phyloP scores from a whole-genome alignment of 2,888 invertebrate genomes.

The Argyra leucocephala region DNA sequence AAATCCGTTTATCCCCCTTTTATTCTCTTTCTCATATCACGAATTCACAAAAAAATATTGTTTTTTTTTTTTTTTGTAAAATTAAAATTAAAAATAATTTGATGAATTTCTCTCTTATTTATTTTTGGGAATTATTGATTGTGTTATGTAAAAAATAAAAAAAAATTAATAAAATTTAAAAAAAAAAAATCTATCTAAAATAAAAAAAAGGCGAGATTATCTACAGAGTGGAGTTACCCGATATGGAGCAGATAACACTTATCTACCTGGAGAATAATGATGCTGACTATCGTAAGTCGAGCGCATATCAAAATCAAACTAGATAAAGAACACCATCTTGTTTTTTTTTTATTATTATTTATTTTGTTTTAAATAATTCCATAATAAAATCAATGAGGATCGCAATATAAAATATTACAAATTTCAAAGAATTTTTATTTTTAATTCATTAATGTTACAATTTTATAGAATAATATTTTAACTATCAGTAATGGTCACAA shows the following conservation, averaged over 20 bases:
- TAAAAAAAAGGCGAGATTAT: constrained; percentile 72
- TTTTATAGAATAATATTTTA: too few relatives aligned
- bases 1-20: constrained; percentile 17
- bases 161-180: constrained; percentile 12
- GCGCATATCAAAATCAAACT: constrained; percentile 33
- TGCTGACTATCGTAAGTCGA: constrained; percentile 47
- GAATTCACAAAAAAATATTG: constrained; percentile 24
- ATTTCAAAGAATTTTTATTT: background rate
- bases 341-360: background rate
- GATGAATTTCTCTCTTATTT: constrained; percentile 22
- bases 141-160: constrained; percentile 15
- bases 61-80: constrained; percentile 22
- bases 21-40: constrained; percentile 23
- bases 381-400: constrained; percentile 20
- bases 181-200: constrained; percentile 17
- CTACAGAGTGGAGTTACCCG: constrained; percentile 86
- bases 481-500: too few relatives aligned
- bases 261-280: constrained; percentile 79
- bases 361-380: background rate
- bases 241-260: constrained; percentile 88
- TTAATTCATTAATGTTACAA: too few relatives aligned
- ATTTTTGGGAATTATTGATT: constrained; percentile 1
- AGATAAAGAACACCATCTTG: constrained; percentile 19
- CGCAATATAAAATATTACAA: background rate
- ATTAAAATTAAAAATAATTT: background rate